phyloP scores from a whole-genome alignment of 2,797 vertebrate species.

The Echiichthys vipera region DNA sequence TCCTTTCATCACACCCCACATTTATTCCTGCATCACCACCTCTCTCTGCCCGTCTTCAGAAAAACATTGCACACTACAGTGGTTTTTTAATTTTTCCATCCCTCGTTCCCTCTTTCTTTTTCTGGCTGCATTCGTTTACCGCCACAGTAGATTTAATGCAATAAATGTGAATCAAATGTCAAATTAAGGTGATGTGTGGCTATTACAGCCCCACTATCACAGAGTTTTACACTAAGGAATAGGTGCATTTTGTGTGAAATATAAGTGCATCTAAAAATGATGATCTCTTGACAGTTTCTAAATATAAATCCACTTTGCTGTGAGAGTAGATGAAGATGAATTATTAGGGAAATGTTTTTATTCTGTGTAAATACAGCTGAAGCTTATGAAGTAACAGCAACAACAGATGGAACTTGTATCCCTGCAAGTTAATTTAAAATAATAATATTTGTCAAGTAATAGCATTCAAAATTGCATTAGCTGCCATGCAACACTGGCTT shows the following conservation, averaged over 20 bases:
- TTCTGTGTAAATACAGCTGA: not conserved
- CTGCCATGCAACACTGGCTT: slow-evolving; percentile 52
- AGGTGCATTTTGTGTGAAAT: not conserved
- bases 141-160: slow-evolving; percentile 3
- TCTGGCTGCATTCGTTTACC: slow-evolving; percentile 9
- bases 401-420: slow-evolving; percentile 34
- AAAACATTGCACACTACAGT: slow-evolving; percentile 28
- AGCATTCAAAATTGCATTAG: slow-evolving; percentile 23
- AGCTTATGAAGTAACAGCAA: not conserved
- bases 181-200: not conserved
- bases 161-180: slow-evolving; percentile 7
- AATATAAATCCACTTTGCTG: slow-evolving; percentile 1
- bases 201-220: not conserved
- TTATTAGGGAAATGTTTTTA: not conserved
- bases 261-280: not conserved
- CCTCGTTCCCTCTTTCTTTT: not conserved
- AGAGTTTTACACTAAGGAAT: not conserved
- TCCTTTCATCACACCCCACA: slow-evolving; percentile 16
- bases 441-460: slow-evolving; percentile 29
- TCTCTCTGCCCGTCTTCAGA: slow-evolving; percentile 7
- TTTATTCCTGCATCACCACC: slow-evolving; percentile 28
- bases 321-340: not conserved
- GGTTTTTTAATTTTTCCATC: slow-evolving; percentile 22
- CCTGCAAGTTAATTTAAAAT: slow-evolving; percentile 14
- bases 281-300: not conserved